Evolutionary conservation across 2,113 vertebrate genomes (phyloP).

Genomic region (Trogon melanurus): DNA sequence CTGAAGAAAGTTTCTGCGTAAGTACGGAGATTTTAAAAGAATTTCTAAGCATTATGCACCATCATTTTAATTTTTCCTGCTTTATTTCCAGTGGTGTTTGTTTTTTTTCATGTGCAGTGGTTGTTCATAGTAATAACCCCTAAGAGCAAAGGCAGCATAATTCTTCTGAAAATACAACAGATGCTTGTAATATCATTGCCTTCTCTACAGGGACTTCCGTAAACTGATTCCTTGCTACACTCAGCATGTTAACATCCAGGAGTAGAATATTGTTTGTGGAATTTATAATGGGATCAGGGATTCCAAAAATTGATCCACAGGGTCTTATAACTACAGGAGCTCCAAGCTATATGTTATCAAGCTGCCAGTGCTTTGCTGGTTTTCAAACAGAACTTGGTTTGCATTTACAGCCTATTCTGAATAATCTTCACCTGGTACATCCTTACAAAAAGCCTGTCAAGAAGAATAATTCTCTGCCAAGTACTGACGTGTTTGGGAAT

Average conservation of each 20-base stretch:
- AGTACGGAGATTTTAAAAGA: not conserved
- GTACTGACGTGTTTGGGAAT: not conserved
- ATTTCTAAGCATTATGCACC: not conserved
- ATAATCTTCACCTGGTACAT: not conserved
- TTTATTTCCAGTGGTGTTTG: not conserved
- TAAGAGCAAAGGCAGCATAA: not conserved
- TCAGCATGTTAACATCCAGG: constrained; percentile 35
- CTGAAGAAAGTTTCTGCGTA: not conserved
- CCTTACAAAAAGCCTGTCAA: not conserved
- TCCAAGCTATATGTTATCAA: not conserved
- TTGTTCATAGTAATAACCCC: constrained; percentile 9
- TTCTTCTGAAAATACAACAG: constrained; percentile 27
- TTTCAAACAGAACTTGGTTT: not conserved
- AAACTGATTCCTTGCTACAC: constrained; percentile 26
- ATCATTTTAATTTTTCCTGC: not conserved
- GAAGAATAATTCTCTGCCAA: not conserved
- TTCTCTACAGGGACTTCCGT: not conserved
- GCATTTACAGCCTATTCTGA: not conserved
- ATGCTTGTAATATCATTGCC: constrained; percentile 45
- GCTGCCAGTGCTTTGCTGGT: not conserved
- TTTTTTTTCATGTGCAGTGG: not conserved
- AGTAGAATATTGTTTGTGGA: constrained; percentile 4
- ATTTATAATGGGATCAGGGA: constrained; percentile 33
- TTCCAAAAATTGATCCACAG: not conserved
- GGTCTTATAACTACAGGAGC: not conserved